phyloP scores from a whole-genome alignment of 1,140 invertebrate genomes.

The Drosophila tristis region DNA sequence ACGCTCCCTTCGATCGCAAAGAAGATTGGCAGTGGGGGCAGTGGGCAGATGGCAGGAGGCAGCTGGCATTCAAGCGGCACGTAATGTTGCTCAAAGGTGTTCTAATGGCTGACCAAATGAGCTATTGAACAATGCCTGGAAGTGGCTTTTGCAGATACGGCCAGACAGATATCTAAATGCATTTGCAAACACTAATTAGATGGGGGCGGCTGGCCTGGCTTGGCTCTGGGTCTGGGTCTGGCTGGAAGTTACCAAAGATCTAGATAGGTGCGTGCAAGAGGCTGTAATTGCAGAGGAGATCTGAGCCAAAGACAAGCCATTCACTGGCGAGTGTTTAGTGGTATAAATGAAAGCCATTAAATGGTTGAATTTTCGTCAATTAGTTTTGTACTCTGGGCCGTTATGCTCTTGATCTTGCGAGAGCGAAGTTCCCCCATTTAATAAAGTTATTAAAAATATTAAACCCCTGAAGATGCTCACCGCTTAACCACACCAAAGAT shows the following conservation, averaged over 20 bases:
- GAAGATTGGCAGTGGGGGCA: slow-evolving; percentile 35
- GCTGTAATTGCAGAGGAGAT: slow-evolving; percentile 21
- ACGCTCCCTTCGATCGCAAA: slow-evolving; percentile 13
- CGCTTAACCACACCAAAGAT: too few relatives aligned
- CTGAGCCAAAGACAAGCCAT: not conserved
- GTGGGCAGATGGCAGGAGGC: slow-evolving; percentile 8
- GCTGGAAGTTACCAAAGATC: slow-evolving; percentile 41
- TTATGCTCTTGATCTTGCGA: too few relatives aligned
- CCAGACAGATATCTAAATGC: slow-evolving; percentile 26
- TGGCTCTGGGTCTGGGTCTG: too few relatives aligned
- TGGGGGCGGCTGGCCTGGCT: not conserved
- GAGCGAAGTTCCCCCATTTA: too few relatives aligned
- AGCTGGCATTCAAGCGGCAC: slow-evolving; percentile 59
- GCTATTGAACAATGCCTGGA: slow-evolving; percentile 63
- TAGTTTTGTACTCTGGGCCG: too few relatives aligned
- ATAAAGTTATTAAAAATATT: too few relatives aligned
- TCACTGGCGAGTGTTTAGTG: too few relatives aligned
- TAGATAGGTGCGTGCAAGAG: slow-evolving; percentile 43
- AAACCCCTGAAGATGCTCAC: too few relatives aligned
- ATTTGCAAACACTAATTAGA: slow-evolving; percentile 49
- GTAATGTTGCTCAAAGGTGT: slow-evolving; percentile 71
- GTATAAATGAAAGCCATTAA: too few relatives aligned
- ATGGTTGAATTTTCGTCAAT: too few relatives aligned
- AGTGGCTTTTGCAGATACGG: slow-evolving; percentile 33
- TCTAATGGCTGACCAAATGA: slow-evolving; percentile 74